Conservation (phyloP, 2,797 vertebrate species). For the Anniella stebbinsi region DNA sequence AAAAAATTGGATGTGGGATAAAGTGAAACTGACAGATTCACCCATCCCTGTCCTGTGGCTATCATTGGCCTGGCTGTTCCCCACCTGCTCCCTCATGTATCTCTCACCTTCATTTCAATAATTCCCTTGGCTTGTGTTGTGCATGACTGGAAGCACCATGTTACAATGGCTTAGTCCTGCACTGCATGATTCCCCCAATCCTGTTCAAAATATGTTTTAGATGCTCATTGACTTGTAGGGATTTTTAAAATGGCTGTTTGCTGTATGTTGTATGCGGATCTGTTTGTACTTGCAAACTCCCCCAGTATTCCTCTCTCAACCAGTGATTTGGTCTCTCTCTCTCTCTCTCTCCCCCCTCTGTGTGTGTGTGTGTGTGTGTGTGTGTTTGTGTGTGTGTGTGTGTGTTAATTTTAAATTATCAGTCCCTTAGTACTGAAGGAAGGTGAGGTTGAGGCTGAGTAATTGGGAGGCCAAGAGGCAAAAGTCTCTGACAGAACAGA, state of each 20-base stretch:
- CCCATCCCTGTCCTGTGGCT: too few species aligned
- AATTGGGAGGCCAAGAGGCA: constrained; percentile 68
- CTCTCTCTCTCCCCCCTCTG: too few species aligned
- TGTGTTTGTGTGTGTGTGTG: neutral
- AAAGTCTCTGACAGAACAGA: constrained; percentile 63
- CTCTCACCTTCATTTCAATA: neutral
- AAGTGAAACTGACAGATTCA: too few species aligned
- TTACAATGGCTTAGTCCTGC: constrained; percentile 3
- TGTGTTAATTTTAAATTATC: constrained; percentile 25
- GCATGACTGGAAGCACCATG: neutral
- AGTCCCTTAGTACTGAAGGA: constrained; percentile 19
- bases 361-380: too few species aligned
- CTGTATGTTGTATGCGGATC: neutral
- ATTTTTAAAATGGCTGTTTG: neutral
- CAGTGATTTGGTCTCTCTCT: neutral
- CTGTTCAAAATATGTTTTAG: neutral
- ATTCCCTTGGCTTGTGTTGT: neutral
- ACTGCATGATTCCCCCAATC: neutral
- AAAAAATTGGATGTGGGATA: too few species aligned
- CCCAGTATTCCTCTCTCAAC: neutral
- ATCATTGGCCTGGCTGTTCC: neutral
- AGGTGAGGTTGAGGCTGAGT: constrained; percentile 48
- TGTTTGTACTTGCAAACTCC: neutral
- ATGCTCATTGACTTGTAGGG: neutral
- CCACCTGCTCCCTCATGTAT: neutral